Conservation (phyloP, 2,888 invertebrate genomes). For the Dryadula phaetusa region DNA sequence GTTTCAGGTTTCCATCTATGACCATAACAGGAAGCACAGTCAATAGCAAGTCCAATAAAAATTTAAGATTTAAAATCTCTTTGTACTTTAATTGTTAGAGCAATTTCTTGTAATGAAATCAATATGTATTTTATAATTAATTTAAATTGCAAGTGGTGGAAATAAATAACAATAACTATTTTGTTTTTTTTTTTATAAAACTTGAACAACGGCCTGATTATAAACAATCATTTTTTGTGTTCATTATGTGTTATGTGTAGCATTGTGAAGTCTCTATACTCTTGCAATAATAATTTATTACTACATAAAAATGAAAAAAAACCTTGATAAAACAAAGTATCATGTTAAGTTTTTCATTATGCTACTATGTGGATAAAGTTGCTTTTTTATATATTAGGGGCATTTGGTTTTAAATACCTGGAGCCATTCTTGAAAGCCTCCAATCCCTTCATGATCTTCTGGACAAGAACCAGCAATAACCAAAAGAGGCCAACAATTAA, state of each 20-base stretch:
- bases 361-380: no score
- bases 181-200: background rate
- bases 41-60: background rate
- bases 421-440: constrained; percentile 97
- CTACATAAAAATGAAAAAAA: background rate
- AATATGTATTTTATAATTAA: background rate
- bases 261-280: background rate
- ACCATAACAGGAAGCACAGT: background rate
- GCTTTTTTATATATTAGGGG: background rate
- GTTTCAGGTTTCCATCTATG: background rate
- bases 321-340: no score
- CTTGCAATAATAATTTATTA: background rate
- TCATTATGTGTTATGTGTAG: no score
- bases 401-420: constrained; percentile 83
- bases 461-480: constrained; percentile 97
- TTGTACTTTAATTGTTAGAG: background rate
- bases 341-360: no score
- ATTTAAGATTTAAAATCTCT: background rate
- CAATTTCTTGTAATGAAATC: background rate
- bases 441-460: constrained; percentile 96
- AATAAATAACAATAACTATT: background rate
- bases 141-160: background rate
- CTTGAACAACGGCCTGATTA: background rate
- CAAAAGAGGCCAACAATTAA: constrained; percentile 97
- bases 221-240: background rate